These are phyloP conservation scores for Panurus biarmicus DNA, from an alignment of 2,113 vertebrate genomes.

Conservation along the genomic window DNA sequence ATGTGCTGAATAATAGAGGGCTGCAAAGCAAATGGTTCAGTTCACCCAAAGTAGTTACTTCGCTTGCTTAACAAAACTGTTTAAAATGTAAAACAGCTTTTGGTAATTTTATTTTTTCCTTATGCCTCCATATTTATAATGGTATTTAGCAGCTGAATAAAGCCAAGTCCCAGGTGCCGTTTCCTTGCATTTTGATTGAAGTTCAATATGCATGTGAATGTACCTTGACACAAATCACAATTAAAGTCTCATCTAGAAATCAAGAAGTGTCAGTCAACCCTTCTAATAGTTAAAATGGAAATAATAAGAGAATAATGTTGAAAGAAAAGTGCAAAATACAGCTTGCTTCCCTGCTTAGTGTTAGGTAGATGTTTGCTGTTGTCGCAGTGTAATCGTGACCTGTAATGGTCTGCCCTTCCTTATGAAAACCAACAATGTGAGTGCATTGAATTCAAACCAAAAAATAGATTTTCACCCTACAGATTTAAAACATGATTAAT, in stretches of 20 bases:
- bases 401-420: neutral
- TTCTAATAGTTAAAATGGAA: neutral
- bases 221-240: conserved; percentile 36
- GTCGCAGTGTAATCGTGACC: neutral
- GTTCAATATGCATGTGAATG: conserved; percentile 42
- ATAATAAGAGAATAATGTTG: neutral
- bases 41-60: conserved; percentile 21
- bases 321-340: neutral
- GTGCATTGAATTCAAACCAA: neutral
- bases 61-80: conserved; percentile 6
- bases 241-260: conserved; percentile 35
- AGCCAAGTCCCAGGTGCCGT: conserved; percentile 31
- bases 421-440: neutral
- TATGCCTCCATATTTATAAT: neutral
- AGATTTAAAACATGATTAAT: neutral
- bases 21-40: conserved; percentile 5
- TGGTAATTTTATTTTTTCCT: neutral
- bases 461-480: neutral
- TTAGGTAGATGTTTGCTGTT: neutral
- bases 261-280: conserved; percentile 11
- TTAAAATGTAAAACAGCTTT: conserved; percentile 32
- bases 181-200: conserved; percentile 40
- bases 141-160: conserved; percentile 21
- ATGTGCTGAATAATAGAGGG: neutral
- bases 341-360: neutral